Base-by-base conservation (phyloP, 1,140 invertebrate genomes). In the Trichomalopsis sarcophagae region DNA sequence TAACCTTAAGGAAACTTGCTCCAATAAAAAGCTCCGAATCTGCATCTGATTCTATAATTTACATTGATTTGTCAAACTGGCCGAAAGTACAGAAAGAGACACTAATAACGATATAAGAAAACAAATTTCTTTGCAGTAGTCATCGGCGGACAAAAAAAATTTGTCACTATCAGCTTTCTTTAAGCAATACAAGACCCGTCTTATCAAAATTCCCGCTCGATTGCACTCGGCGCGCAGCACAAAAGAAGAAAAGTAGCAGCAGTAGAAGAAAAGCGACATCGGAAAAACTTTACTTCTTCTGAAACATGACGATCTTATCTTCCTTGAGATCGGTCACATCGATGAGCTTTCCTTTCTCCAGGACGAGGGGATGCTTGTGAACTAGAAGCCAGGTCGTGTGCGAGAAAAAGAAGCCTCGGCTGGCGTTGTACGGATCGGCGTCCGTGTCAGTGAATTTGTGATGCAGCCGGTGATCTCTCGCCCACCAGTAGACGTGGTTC, bases 321-420 rank as follows among this genome's bases (percentile, higher is more conserved):
- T 90, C 89, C 79, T 93, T 89, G 21, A 97, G 89, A 90, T 97
- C 96, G 36, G 92, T 93, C 21, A 96, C 86, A 87, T 96, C 95
- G 14, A 97, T 91, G 50, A 90, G 89, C 84, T 94, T 94, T 14
- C 96, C 95, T 89, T 96, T 96, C 14, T 91, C 91, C 36, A 92
- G 94, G 30, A 97, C 94, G 81, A 95, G 93, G 0, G 95, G 95
- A 89, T 96, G 96, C 91, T 97, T 97, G 47, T 94, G 89, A 73
- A 94, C 93, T 84, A 96, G 87, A 30, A 97, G 91, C 96, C 96
- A 97, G 2, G 96, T 96, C 75, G 96, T 94, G 89, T 97, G 96
- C 5, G 96, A 91, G 96, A 96, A 80, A 95, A 96, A 84, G 95
- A 93, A 87, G 93, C 94, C 75, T 95, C 95, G 89, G 96, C 95